Base-by-base conservation (phyloP, 1,140 invertebrate genomes). In the Calliphora vicina region DNA sequence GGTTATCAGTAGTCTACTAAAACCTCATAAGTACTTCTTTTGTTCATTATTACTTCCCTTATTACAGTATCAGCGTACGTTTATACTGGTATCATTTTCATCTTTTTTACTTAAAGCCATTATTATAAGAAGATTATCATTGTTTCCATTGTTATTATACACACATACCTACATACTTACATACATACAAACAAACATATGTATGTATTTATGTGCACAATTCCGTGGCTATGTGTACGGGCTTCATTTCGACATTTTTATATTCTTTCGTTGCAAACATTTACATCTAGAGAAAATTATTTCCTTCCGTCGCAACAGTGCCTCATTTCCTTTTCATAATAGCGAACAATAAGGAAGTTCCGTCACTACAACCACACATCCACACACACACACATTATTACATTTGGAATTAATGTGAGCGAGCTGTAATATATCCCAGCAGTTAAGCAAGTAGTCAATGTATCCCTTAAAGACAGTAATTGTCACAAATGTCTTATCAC, bases 311-410 rank as follows among this genome's bases (percentile, higher is more conserved):
- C 74, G 74, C 74, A 43, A 78, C 74, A 78, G 35, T 78, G 74
- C 35, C 74, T 78, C 74, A 78, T 78, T 78, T 78, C 74, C 74
- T 78, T 78, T 78, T 78, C n/a, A 78, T 78, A 78, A 78, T 78
- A 43, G 74, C 74, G n/a, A 43, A 78, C 74, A 78, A 78, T 78
- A 78, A 78, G 74, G 74, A 78, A 78, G 74, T 78, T 78, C 74
- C 74, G 74, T 20, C 23, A 78, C 74, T 78, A 43, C 74, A 45
- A 26, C 74, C n/a, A 78, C 74, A 78, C n/a, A 43, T 27, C 23
- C 67, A 71, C 67, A 71, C 13, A 71, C n/a, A 71, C 67, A 26
- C n/a, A 71, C 23, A 71, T 25, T 4, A 23, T 1, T 71, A 25
- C 25, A 29, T 10, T 25, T 26, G 29, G 72, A 74, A 74, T 74